phyloP scores from a whole-genome alignment of 2,113 vertebrate genomes.

The Trachemys scripta region DNA sequence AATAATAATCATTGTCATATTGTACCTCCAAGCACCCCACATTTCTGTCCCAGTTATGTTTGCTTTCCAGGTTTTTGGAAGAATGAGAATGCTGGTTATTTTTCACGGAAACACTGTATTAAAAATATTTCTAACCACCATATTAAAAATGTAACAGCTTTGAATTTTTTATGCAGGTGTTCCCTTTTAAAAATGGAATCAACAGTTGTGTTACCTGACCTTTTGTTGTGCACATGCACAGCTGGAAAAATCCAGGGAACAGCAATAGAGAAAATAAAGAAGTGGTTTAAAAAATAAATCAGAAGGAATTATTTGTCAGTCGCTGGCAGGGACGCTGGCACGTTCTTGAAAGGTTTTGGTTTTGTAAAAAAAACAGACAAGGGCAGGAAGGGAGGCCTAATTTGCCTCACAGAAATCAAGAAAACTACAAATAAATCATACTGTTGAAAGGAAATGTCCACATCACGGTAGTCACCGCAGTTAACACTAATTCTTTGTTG shows the following conservation, averaged over 20 bases:
- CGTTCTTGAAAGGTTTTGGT: slow-evolving; percentile 20
- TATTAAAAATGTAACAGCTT: slow-evolving; percentile 63
- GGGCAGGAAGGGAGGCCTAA: not conserved
- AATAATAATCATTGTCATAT: not conserved
- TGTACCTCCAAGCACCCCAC: slow-evolving; percentile 2
- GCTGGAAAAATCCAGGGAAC: slow-evolving; percentile 16
- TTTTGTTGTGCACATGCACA: not conserved
- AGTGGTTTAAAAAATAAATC: not conserved
- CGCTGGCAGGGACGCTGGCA: slow-evolving; percentile 13
- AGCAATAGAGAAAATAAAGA: not conserved
- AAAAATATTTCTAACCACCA: slow-evolving; percentile 18
- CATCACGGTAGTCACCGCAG: not conserved
- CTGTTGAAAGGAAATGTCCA: not conserved
- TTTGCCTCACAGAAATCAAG: not conserved
- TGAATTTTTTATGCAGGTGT: slow-evolving; percentile 60
- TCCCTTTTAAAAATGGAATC: slow-evolving; percentile 20
- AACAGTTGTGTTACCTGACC: slow-evolving; percentile 1
- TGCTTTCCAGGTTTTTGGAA: slow-evolving; percentile 29
- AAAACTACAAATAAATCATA: not conserved
- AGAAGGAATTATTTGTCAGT: slow-evolving; percentile 6
- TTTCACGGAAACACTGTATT: slow-evolving; percentile 34
- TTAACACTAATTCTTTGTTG: not conserved
- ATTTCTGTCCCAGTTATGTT: not conserved
- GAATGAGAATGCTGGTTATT: slow-evolving; percentile 28
- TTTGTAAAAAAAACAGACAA: not conserved